Conservation (phyloP, 2,888 invertebrate species). For the Lepidochrysops patricia region DNA sequence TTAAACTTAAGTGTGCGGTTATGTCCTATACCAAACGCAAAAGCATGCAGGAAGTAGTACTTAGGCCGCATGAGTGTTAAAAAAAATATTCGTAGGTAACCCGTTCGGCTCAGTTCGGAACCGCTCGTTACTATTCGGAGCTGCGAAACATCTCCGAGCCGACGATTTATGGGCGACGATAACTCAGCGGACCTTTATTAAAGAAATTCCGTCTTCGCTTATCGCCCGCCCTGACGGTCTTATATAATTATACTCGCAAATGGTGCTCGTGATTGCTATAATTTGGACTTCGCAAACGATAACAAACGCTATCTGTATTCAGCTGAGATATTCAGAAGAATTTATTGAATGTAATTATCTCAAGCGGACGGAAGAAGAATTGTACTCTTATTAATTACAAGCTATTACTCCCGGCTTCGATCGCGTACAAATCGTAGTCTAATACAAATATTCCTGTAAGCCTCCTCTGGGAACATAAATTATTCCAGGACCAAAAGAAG, state of each 20-base stretch:
- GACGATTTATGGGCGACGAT: conserved; percentile 18
- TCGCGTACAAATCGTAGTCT: too few relatives aligned
- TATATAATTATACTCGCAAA: conserved; percentile 12
- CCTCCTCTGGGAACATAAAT: too few relatives aligned
- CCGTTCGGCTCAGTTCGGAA: not conserved
- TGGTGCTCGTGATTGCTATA: conserved; percentile 5
- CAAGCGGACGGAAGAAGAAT: not conserved
- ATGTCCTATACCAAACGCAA: too few relatives aligned
- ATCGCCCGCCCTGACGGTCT: conserved; percentile 12
- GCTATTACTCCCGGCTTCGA: too few relatives aligned
- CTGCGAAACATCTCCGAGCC: conserved; percentile 18
- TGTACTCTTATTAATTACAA: too few relatives aligned
- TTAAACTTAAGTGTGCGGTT: too few relatives aligned
- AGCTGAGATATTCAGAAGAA: not conserved
- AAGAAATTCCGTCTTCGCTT: conserved; percentile 19
- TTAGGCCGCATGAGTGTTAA: too few relatives aligned
- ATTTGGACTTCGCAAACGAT: conserved; percentile 1
- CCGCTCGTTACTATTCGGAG: too few relatives aligned
- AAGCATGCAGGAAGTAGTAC: too few relatives aligned
- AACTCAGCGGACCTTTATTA: conserved; percentile 20
- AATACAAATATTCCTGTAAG: too few relatives aligned
- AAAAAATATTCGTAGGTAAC: too few relatives aligned
- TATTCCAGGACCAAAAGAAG: too few relatives aligned
- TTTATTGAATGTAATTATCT: conserved; percentile 19
- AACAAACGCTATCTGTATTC: not conserved